Percentiles rank a stretch among this genome's conserved stretches.
These are phyloP conservation scores for Melitaea cinxia DNA, from an alignment of 1,140 invertebrate species.

Conservation along the genomic window DNA sequence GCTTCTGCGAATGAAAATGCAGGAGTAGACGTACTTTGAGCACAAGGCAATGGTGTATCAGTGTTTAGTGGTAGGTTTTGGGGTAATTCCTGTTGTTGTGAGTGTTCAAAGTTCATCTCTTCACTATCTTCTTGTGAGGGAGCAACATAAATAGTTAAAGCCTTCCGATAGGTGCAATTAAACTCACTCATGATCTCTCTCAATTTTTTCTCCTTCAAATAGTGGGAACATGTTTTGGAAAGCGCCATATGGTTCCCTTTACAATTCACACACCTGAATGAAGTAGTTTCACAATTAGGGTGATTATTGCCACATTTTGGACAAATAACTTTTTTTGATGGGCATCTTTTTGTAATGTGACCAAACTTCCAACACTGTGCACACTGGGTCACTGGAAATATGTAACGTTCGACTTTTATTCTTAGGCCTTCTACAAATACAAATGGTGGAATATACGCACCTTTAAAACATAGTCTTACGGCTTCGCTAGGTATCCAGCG, in stretches of 20 bases:
- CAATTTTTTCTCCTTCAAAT: conserved; percentile 23
- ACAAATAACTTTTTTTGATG: conserved; percentile 12
- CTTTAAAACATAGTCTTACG: too few species aligned
- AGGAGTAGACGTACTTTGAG: not conserved
- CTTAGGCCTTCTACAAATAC: too few species aligned
- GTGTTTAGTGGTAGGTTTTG: not conserved
- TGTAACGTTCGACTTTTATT: too few species aligned
- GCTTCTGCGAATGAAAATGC: not conserved
- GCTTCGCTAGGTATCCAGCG: conserved; percentile 28
- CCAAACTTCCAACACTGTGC: too few species aligned
- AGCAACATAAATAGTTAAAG: conserved; percentile 19
- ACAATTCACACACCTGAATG: conserved; percentile 30
- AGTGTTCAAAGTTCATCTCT: too few species aligned
- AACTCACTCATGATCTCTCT: conserved; percentile 28
- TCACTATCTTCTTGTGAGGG: conserved; percentile 1
- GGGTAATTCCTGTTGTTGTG: not conserved
- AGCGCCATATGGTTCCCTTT: conserved; percentile 25
- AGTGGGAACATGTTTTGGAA: conserved; percentile 14
- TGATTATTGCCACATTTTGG: conserved; percentile 26
- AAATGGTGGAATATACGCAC: too few species aligned
- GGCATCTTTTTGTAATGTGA: conserved; percentile 17
- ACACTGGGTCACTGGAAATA: too few species aligned
- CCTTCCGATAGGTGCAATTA: conserved; percentile 14
- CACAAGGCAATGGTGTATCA: not conserved
- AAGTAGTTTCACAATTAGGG: conserved; percentile 19